Percentiles rank a stretch among this genome's conserved stretches.
These are phyloP conservation scores for Falco punctatus DNA, from an alignment of 2,113 vertebrate genomes.

Conservation along the genomic window DNA sequence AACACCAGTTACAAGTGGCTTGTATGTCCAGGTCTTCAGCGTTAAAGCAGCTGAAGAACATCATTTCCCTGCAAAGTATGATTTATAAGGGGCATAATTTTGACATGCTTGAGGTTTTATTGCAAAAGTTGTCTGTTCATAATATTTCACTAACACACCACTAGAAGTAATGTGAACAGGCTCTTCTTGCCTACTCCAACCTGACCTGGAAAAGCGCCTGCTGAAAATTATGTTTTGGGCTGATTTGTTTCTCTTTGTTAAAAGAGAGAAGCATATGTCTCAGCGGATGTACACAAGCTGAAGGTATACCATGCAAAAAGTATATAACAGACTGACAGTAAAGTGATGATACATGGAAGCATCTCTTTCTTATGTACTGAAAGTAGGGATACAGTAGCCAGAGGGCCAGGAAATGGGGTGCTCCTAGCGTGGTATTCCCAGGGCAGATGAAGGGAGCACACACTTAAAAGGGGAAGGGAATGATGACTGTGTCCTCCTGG, in stretches of 20 bases:
- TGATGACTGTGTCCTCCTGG: neutral
- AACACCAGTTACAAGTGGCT: neutral
- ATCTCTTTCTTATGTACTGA: neutral
- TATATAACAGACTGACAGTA: neutral
- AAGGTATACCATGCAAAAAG: neutral
- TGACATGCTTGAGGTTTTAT: neutral
- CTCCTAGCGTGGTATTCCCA: neutral
- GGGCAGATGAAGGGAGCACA: neutral
- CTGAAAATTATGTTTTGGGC: neutral
- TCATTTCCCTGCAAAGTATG: neutral
- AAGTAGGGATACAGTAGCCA: fast-evolving
- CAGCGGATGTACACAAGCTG: neutral
- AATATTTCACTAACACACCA: neutral
- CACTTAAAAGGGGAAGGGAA: neutral
- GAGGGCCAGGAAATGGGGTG: neutral
- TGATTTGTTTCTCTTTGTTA: neutral
- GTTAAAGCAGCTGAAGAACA: neutral
- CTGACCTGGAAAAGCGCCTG: neutral
- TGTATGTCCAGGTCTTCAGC: neutral
- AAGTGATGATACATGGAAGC: neutral
- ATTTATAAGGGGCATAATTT: neutral
- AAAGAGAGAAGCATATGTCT: neutral
- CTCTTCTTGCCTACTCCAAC: neutral
- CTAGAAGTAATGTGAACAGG: neutral
- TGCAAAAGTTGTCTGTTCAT: neutral